phyloP scores from a whole-genome alignment of 2,797 vertebrate genomes.

The Phataginus tricuspis region DNA sequence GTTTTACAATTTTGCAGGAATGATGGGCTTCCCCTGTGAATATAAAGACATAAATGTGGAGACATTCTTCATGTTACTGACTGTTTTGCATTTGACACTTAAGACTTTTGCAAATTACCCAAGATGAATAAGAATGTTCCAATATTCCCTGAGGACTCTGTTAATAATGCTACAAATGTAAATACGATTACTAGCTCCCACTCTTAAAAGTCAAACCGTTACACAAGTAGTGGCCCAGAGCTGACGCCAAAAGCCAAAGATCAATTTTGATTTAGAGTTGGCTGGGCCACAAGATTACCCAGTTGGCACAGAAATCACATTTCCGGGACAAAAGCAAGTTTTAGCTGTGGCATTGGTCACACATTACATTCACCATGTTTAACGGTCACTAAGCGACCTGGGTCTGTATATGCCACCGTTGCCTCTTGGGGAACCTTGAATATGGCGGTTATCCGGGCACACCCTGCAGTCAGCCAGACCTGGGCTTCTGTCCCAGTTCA shows the following conservation, averaged over 20 bases:
- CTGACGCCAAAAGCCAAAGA: background rate
- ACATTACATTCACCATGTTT: slow-evolving; percentile 24
- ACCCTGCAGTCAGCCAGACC: background rate
- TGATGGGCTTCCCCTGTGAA: background rate
- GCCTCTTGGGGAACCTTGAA: background rate
- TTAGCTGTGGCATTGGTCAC: background rate
- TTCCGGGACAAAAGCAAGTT: slow-evolving; percentile 34
- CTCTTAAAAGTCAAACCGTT: background rate
- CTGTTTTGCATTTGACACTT: background rate
- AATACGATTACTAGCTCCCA: background rate
- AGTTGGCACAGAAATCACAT: slow-evolving; percentile 21
- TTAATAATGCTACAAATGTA: slow-evolving; percentile 45
- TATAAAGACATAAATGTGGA: background rate
- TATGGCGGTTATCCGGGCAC: background rate
- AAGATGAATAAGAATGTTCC: background rate
- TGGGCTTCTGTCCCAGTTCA: background rate
- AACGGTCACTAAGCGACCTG: slow-evolving; percentile 23
- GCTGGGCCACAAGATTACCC: background rate
- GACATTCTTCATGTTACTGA: background rate
- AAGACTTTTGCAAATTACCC: slow-evolving; percentile 47
- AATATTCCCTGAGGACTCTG: background rate
- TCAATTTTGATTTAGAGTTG: slow-evolving; percentile 17
- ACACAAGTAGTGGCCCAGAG: background rate
- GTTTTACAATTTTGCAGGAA: background rate
- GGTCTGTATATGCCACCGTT: rapidly evolving